Evolutionary conservation across 2,888 invertebrate genomes (phyloP).

Genomic region (Harpagoxenus sublaevis): DNA sequence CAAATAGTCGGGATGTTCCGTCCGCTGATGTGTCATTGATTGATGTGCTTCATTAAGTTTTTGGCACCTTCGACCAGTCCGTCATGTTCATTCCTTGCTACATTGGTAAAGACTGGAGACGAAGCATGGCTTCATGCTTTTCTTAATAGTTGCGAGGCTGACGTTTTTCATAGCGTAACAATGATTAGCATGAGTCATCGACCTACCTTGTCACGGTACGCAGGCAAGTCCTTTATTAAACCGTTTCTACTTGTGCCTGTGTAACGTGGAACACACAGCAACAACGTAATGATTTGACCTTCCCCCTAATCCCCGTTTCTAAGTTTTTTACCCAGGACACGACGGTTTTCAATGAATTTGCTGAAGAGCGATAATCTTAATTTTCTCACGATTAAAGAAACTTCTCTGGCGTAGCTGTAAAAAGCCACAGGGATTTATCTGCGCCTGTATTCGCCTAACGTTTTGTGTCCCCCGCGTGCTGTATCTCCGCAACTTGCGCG

Average conservation of each 20-base stretch:
- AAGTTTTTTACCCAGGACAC: neutral
- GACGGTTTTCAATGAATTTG: constrained; percentile 15
- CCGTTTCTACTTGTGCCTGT: neutral
- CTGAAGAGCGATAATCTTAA: constrained; percentile 31
- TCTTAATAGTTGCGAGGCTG: constrained; percentile 63
- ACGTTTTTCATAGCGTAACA: constrained; percentile 66
- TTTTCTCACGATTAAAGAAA: constrained; percentile 29
- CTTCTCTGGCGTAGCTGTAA: neutral
- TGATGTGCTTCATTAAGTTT: neutral
- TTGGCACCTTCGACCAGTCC: constrained; percentile 4
- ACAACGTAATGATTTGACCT: constrained; percentile 20
- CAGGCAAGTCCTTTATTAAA: constrained; percentile 37
- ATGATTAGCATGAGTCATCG: constrained; percentile 70
- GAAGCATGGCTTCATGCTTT: constrained; percentile 48
- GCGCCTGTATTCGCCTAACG: neutral
- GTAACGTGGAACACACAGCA: neutral
- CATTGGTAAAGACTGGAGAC: neutral
- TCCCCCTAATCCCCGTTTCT: neutral
- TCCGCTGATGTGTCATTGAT: constrained; percentile 16
- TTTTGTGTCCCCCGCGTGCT: neutral
- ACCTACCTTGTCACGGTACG: constrained; percentile 55
- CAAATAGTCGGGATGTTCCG: neutral
- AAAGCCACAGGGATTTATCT: neutral
- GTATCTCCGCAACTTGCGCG: neutral
- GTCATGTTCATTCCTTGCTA: neutral